Evolutionary conservation across 2,113 vertebrate species (phyloP).

Genomic region (Bubalus kerabau): DNA sequence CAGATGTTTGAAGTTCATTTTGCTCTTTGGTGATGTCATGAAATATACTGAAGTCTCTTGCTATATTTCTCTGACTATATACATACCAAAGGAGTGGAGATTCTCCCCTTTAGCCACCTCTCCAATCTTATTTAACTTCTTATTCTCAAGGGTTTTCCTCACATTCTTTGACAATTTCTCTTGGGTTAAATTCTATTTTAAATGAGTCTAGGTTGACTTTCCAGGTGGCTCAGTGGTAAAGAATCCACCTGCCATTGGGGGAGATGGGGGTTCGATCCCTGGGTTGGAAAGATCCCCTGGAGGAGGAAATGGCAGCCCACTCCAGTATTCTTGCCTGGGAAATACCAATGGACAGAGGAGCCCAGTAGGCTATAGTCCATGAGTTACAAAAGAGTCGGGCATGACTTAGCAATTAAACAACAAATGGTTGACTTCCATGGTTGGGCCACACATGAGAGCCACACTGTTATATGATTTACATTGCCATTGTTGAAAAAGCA

Average conservation of each 20-base stretch:
- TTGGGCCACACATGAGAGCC: neutral
- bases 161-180: neutral
- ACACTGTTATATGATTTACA: neutral
- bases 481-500: neutral
- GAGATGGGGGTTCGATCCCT: neutral
- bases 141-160: neutral
- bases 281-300: neutral
- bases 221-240: neutral
- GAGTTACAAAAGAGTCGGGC: neutral
- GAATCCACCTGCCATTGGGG: neutral
- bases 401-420: neutral
- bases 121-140: neutral
- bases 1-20: neutral
- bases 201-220: neutral
- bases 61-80: neutral
- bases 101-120: neutral
- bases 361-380: neutral
- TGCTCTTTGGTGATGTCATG: neutral
- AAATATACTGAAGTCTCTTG: neutral
- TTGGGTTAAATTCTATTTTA: neutral
- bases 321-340: neutral
- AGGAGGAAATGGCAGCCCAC: neutral
- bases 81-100: rapidly evolving
- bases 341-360: neutral
- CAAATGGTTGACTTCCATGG: neutral